Evolutionary conservation across 2,797 vertebrate genomes (phyloP).

Genomic region (Gorsachius magnificus): DNA sequence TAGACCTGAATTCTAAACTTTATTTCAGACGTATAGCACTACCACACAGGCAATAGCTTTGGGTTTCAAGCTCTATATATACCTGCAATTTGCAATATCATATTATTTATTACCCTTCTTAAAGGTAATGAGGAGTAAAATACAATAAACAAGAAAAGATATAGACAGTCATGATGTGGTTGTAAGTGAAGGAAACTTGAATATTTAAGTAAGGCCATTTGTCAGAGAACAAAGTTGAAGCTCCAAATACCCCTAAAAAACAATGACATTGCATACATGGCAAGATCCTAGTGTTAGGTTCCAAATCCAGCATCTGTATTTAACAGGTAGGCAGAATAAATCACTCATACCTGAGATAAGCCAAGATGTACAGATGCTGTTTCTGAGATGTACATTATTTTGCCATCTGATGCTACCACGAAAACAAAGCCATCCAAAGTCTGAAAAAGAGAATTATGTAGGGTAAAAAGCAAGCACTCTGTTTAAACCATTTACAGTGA

Average conservation of each 20-base stretch:
- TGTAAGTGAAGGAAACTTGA: neutral
- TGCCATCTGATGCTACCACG: slow-evolving; percentile 92
- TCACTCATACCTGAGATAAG: slow-evolving; percentile 89
- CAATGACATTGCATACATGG: neutral
- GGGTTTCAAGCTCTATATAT: neutral
- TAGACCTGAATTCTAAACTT: slow-evolving; percentile 1
- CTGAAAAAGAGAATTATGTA: slow-evolving; percentile 70
- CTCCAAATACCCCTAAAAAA: neutral
- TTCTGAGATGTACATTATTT: slow-evolving; percentile 98
- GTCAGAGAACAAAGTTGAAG: neutral
- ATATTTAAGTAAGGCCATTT: neutral
- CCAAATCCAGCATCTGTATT: neutral
- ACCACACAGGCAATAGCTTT: neutral
- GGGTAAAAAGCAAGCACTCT: neutral
- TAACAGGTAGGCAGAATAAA: neutral
- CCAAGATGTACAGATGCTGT: slow-evolving; percentile 95
- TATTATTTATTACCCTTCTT: slow-evolving; percentile 33
- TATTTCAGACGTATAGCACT: neutral
- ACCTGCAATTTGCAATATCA: slow-evolving; percentile 11
- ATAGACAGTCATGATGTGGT: neutral
- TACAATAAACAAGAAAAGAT: slow-evolving; percentile 31
- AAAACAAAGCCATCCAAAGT: slow-evolving; percentile 96
- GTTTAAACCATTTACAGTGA: neutral
- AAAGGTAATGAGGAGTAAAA: slow-evolving; percentile 57
- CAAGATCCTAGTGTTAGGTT: neutral